phyloP scores from a whole-genome alignment of 2,113 vertebrate species.

The Abramis brama region DNA sequence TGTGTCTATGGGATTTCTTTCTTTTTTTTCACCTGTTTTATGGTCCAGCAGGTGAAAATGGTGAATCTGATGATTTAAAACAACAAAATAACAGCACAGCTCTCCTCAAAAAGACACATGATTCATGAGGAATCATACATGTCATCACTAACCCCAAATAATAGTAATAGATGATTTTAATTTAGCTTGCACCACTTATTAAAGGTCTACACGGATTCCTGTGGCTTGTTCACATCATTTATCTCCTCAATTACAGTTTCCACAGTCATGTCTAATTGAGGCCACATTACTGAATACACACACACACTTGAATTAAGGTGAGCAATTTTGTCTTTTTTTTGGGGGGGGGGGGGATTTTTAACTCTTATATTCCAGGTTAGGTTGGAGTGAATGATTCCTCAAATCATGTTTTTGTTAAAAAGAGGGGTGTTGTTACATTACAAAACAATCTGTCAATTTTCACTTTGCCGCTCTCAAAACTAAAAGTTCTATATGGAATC shows the following conservation, averaged over 20 bases:
- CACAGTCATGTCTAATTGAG: constrained; percentile 70
- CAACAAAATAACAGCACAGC: not conserved
- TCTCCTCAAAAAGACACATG: not conserved
- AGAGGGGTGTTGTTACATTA: not conserved
- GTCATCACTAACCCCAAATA: not conserved
- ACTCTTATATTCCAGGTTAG: not conserved
- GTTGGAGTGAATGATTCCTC: not conserved
- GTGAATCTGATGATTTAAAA: not conserved
- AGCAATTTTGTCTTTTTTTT: not conserved
- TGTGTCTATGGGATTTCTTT: not conserved
- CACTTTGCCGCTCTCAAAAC: not conserved
- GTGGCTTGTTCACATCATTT: constrained; percentile 46
- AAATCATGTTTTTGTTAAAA: too few relatives aligned
- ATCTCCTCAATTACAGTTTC: constrained; percentile 62
- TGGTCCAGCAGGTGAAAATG: not conserved
- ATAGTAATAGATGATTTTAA: not conserved
- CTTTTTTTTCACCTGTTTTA: not conserved
- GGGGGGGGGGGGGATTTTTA: not conserved
- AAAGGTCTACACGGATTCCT: not conserved
- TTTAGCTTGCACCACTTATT: not conserved
- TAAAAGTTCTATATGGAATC: too few relatives aligned
- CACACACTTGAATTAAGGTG: constrained; percentile 51
- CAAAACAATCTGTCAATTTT: not conserved
- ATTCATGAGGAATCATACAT: not conserved
- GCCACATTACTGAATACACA: constrained; percentile 55